These are phyloP conservation scores for Maccullochella peelii DNA, from an alignment of 2,113 vertebrate species.

Conservation along the genomic window DNA sequence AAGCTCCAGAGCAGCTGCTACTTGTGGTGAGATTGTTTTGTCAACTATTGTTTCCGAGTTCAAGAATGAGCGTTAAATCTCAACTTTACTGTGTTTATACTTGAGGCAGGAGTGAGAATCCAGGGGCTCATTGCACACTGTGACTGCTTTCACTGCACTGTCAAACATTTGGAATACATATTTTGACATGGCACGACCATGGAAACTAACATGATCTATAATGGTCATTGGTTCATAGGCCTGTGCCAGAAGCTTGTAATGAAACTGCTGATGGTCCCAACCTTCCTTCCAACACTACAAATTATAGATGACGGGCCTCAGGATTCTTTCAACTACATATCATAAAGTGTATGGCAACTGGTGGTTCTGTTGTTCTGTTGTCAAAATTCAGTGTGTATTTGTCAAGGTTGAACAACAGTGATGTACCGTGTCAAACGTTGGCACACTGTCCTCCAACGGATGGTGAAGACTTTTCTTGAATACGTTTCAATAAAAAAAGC, in stretches of 20 bases:
- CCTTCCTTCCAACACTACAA: conserved; percentile 8
- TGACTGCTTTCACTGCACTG: conserved; percentile 14
- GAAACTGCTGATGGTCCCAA: conserved; percentile 28
- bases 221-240: conserved; percentile 1
- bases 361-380: conserved; percentile 11
- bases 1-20: background rate
- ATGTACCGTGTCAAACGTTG: conserved; percentile 6
- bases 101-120: background rate
- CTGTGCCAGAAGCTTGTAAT: conserved; percentile 20
- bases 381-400: background rate
- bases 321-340: conserved; percentile 24
- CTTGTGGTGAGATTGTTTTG: background rate
- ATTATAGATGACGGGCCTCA: conserved; percentile 25
- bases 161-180: conserved; percentile 29
- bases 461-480: background rate
- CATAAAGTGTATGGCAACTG: background rate
- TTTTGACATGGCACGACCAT: conserved; percentile 19
- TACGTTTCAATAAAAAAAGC: background rate
- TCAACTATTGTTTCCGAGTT: background rate
- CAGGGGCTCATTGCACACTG: background rate
- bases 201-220: conserved; percentile 31
- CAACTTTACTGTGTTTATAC: background rate
- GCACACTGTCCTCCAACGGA: background rate
- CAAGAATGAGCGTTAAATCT: background rate
- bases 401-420: background rate